phyloP scores from a whole-genome alignment of 2,113 vertebrate species.

The Oriolus oriolus region DNA sequence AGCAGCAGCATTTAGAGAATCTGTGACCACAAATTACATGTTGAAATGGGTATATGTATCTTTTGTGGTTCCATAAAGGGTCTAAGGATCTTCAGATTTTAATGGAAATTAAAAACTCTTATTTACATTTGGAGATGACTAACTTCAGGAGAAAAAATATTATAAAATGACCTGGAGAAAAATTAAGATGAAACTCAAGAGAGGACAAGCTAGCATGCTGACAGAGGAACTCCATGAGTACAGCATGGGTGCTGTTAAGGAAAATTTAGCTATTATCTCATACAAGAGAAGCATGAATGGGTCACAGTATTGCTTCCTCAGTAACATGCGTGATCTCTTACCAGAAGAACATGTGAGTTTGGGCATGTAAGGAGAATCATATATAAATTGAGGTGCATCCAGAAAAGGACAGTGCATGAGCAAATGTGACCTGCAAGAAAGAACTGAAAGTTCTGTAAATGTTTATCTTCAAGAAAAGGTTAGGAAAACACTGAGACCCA shows the following conservation, averaged over 20 bases:
- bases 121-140: neutral
- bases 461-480: neutral
- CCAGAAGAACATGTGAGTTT: neutral
- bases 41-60: neutral
- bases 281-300: neutral
- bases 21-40: neutral
- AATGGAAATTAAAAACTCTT: neutral
- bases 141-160: neutral
- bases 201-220: neutral
- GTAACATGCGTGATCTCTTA: neutral
- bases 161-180: neutral
- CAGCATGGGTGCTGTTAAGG: accelerated
- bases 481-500: neutral
- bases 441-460: neutral
- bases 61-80: accelerated
- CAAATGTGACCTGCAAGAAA: neutral
- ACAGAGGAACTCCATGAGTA: neutral
- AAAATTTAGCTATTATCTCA: neutral
- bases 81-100: neutral
- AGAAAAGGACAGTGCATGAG: neutral
- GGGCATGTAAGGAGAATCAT: neutral
- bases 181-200: neutral
- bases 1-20: neutral
- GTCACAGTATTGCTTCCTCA: neutral
- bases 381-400: neutral